Evolutionary conservation across 2,113 vertebrate genomes (phyloP).

Genomic region (Murina feae): DNA sequence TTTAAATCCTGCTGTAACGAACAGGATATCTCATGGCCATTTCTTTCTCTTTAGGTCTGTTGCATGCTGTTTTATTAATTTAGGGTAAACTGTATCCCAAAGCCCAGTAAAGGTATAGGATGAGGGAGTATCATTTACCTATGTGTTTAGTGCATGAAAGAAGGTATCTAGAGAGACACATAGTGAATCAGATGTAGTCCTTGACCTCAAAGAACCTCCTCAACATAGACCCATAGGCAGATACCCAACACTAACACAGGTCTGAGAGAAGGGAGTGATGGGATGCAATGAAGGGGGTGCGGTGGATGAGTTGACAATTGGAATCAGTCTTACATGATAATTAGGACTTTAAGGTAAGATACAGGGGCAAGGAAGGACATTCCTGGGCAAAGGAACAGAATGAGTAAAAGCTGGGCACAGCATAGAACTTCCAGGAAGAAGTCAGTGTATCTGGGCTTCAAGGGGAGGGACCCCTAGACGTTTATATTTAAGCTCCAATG

Average conservation of each 20-base stretch:
- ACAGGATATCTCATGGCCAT: not conserved
- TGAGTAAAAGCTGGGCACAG: not conserved
- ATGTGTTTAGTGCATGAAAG: not conserved
- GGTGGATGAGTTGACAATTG: not conserved
- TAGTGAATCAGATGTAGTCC: not conserved
- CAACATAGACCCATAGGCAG: not conserved
- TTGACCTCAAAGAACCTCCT: not conserved
- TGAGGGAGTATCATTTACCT: not conserved
- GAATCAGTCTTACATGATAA: not conserved
- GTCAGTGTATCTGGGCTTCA: not conserved
- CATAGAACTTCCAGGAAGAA: not conserved
- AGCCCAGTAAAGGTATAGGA: not conserved
- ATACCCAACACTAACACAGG: not conserved
- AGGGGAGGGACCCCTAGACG: not conserved
- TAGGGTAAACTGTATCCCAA: not conserved
- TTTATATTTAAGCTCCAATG: not conserved
- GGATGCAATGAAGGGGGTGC: not conserved
- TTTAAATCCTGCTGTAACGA: not conserved
- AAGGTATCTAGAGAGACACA: not conserved
- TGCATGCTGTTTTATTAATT: not conserved
- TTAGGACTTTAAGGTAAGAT: not conserved
- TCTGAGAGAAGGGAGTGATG: not conserved
- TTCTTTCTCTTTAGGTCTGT: not conserved
- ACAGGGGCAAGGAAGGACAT: not conserved
- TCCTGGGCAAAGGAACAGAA: not conserved